phyloP scores from a whole-genome alignment of 2,113 vertebrate species.

The Barbus barbus region DNA sequence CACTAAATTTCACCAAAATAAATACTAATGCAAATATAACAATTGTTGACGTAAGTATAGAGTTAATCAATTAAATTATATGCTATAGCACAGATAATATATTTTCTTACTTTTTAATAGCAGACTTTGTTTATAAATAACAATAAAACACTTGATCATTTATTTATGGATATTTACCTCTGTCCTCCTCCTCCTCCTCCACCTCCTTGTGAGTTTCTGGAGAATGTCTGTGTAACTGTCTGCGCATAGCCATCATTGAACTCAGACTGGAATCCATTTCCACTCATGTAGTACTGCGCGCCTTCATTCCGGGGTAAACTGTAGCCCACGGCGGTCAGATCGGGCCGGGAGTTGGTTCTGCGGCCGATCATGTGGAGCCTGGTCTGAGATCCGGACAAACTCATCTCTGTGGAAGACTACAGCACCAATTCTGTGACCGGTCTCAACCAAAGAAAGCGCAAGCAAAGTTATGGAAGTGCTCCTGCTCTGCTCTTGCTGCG shows the following conservation, averaged over 20 bases:
- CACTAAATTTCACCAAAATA: background rate
- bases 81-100: background rate
- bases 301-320: slow-evolving; percentile 50
- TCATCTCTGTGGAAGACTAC: slow-evolving; percentile 59
- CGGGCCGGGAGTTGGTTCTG: slow-evolving; percentile 65
- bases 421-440: background rate
- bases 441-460: background rate
- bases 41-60: background rate
- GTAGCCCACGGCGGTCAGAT: slow-evolving; percentile 55
- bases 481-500: background rate
- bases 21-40: background rate
- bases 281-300: background rate
- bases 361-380: slow-evolving; percentile 50
- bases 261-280: slow-evolving; percentile 19
- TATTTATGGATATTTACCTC: background rate
- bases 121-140: slow-evolving; percentile 1
- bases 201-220: slow-evolving; percentile 61
- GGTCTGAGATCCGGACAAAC: slow-evolving; percentile 58
- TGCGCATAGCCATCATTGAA: slow-evolving; percentile 48
- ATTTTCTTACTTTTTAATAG: background rate
- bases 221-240: background rate
- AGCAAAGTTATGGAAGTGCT: background rate
- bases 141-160: background rate
- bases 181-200: slow-evolving; percentile 56
- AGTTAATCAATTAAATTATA: background rate